phyloP scores from a whole-genome alignment of 1,140 invertebrate species.

The Nephila pilipes region DNA sequence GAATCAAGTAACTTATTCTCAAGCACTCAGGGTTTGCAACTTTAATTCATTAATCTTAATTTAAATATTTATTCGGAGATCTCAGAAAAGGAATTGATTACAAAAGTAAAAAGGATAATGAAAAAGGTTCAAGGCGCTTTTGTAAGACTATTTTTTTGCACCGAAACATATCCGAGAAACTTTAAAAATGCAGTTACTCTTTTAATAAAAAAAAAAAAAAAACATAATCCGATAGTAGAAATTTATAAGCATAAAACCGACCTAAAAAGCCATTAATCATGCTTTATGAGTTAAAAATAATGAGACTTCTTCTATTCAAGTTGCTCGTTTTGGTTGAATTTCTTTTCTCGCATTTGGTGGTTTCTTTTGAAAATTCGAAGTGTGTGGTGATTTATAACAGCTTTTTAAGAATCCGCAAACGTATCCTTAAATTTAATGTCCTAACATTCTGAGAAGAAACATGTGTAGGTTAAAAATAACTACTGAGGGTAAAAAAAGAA shows the following conservation, averaged over 20 bases:
- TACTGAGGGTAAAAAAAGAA: neutral
- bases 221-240: neutral
- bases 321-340: neutral
- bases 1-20: no score
- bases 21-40: no score
- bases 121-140: no score
- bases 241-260: constrained; percentile 8
- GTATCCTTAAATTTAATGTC: neutral
- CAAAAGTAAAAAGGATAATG: no score
- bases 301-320: neutral
- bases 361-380: neutral
- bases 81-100: no score
- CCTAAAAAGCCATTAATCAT: neutral
- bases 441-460: neutral
- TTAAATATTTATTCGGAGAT: no score
- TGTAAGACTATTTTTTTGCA: no score
- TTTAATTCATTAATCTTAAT: no score
- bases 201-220: neutral
- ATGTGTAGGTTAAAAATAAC: neutral
- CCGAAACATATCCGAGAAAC: no score
- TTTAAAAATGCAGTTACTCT: neutral
- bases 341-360: neutral
- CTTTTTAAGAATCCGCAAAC: neutral
- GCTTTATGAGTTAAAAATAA: neutral
- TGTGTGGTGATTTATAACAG: constrained; percentile 20